Evolutionary conservation across 2,113 vertebrate genomes (phyloP), one percentile per base, ranked within the genome.

Genomic region (Canis aureus): DNA sequence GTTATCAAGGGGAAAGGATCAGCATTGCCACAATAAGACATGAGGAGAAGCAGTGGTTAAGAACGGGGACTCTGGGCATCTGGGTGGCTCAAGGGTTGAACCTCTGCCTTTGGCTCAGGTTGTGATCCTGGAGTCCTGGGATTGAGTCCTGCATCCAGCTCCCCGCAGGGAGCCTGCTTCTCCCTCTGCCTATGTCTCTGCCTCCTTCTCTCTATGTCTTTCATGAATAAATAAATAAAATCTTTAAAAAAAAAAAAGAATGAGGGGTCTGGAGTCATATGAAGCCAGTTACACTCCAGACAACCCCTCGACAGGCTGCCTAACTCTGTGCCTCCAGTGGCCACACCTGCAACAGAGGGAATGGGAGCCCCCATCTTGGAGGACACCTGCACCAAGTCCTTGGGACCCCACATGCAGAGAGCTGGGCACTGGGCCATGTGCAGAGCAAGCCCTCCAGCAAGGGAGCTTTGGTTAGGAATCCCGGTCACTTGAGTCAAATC

Each of bases 401-500:
- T 0, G 11, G 82, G 49, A 11, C 43, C 64, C 64, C 5, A 7
- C 2, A 0, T 0, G 1, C 0, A 2, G 12, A 1, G 22, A 8
- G 55, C 6, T 9, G 1, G 0, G 53, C 0, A 0, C 74, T 8
- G 11, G 4, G 57, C 64, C 5, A 5, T 20, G 29, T 19, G 3
- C 66, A 8, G 25, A 51, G 43, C n/a, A 62, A 78, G 51, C 17
- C 51, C 76, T 79, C 55, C 0, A 6, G 32, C 51, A 1, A 17
- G 20, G 62, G 15, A 20, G 35, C 76, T 95, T 3, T 32, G 19
- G 8, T 73, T 10, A 59, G 81, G 87, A 27, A 11, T 35, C 51
- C 9, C 1, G 0, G 23, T 49, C 57, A 11, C 88, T 51, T 19
- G 4, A 13, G 32, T 62, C 49, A 16, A 16, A 11, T 15, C 57